Evolutionary conservation across 2,113 vertebrate species (phyloP).

Genomic region (Cygnus buccinator): DNA sequence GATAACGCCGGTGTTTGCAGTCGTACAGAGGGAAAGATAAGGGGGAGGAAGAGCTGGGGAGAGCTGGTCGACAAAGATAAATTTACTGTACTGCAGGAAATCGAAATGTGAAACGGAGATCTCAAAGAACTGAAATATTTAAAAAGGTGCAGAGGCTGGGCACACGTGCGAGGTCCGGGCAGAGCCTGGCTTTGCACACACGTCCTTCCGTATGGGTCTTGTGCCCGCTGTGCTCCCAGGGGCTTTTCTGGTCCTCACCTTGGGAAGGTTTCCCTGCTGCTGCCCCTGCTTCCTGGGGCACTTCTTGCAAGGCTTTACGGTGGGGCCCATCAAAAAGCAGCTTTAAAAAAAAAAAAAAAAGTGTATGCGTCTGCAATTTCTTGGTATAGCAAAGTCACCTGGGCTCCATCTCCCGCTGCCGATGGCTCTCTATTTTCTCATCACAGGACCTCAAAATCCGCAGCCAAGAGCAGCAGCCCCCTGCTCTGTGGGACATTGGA

Average conservation of each 20-base stretch:
- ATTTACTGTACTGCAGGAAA: conserved; percentile 78
- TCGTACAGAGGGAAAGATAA: conserved; percentile 70
- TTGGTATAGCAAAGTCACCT: not conserved
- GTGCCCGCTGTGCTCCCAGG: not conserved
- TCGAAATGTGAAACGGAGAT: conserved; percentile 81
- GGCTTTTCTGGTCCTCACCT: not conserved
- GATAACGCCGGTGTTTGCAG: conserved; percentile 72
- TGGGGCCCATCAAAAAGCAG: not conserved
- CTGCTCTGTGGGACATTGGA: rapidly evolving
- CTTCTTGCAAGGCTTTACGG: rapidly evolving
- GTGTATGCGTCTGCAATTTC: not conserved
- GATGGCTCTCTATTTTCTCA: not conserved
- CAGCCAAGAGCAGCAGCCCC: not conserved
- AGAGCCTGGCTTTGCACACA: no score
- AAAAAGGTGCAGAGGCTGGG: conserved; percentile 69
- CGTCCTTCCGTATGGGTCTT: no score
- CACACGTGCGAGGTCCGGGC: not conserved
- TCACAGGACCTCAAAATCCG: not conserved
- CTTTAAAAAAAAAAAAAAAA: not conserved
- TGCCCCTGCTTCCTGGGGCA: not conserved
- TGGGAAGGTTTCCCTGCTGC: not conserved
- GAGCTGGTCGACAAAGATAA: conserved; percentile 79
- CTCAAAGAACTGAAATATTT: conserved; percentile 79
- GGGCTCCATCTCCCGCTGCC: not conserved
- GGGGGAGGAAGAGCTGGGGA: conserved; percentile 3